Conservation (phyloP, 2,888 invertebrate species). For the Abrostola tripartita region DNA sequence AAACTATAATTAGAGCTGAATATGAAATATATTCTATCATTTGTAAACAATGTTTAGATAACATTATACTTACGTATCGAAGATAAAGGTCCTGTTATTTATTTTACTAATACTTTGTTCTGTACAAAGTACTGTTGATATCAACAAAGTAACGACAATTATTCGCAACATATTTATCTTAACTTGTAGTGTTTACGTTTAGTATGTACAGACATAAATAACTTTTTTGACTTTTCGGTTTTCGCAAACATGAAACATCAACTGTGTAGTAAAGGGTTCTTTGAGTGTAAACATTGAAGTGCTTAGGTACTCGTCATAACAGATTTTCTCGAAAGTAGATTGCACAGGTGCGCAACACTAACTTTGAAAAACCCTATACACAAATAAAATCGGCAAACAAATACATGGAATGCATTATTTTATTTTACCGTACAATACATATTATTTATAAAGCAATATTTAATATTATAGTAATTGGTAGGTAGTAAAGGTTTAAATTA, state of each 20-base stretch:
- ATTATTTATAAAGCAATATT: too few species aligned
- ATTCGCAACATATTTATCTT: constrained; percentile 46
- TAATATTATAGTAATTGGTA: too few species aligned
- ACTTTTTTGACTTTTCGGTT: neutral
- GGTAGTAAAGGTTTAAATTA: neutral
- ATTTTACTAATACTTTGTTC: constrained; percentile 13
- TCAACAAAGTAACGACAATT: constrained; percentile 40
- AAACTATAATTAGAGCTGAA: neutral
- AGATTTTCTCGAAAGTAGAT: neutral
- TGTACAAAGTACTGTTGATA: constrained; percentile 39
- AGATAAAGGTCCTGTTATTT: constrained; percentile 70
- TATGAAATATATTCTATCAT: neutral
- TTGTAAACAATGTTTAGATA: constrained; percentile 37
- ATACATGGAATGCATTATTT: too few species aligned
- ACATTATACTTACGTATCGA: constrained; percentile 69
- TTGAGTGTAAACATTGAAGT: neutral
- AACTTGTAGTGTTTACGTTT: neutral
- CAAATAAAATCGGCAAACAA: too few species aligned
- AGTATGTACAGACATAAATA: neutral
- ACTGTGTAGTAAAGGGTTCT: neutral
- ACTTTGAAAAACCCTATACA: too few species aligned
- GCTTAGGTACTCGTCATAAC: neutral
- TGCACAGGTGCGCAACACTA: neutral
- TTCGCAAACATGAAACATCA: neutral
- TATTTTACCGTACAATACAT: too few species aligned